Percentiles rank a stretch among this genome's conserved stretches.
Evolutionary conservation across 2,888 invertebrate genomes (phyloP).

Genomic region (Gymnoscelis rufifasciata): DNA sequence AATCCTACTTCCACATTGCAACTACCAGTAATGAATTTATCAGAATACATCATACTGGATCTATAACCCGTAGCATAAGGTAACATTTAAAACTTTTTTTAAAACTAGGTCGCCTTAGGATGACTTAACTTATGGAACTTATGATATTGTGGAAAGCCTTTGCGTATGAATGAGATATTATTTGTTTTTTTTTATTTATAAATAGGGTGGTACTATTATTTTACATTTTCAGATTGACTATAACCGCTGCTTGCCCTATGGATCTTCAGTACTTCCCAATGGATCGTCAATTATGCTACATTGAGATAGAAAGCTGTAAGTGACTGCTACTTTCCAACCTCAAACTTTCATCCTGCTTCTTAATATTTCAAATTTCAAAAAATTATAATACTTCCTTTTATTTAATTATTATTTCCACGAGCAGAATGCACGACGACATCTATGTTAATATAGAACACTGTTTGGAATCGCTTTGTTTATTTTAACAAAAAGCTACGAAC

Average conservation of each 20-base stretch:
- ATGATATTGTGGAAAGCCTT: too few relatives aligned
- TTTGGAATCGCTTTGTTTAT: conserved; percentile 36
- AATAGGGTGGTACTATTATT: not conserved
- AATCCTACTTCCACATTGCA: conserved; percentile 99
- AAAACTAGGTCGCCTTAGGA: too few relatives aligned
- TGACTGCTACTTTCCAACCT: conserved; percentile 41
- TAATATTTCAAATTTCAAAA: not conserved
- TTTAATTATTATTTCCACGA: not conserved
- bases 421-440: not conserved
- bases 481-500: not conserved
- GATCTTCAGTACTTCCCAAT: conserved; percentile 97
- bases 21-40: conserved; percentile 99
- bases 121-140: too few relatives aligned
- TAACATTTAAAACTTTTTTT: conserved; percentile 45
- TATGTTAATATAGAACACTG: conserved; percentile 15
- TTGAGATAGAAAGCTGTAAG: conserved; percentile 99
- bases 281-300: conserved; percentile 96
- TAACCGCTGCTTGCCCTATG: conserved; percentile 97
- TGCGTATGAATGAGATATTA: too few relatives aligned
- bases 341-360: not conserved
- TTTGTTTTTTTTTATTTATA: not conserved
- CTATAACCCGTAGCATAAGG: conserved; percentile 97
- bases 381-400: not conserved
- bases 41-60: conserved; percentile 95
- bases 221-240: conserved; percentile 88